These are phyloP conservation scores for Vidua chalybeata DNA, from an alignment of 2,113 vertebrate genomes.

Conservation along the genomic window DNA sequence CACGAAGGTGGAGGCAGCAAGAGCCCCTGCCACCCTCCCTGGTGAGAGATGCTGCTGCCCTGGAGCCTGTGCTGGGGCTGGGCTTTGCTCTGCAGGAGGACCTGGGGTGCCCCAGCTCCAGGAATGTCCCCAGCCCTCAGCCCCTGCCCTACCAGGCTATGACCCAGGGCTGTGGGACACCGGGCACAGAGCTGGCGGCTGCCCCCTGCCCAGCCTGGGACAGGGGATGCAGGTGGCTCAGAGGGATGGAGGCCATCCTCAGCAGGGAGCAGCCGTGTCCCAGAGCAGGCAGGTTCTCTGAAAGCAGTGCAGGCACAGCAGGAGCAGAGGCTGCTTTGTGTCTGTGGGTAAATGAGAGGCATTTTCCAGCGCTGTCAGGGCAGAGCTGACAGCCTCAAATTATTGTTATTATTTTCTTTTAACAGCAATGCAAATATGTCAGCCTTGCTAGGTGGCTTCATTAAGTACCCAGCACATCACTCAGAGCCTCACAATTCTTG, in stretches of 20 bases:
- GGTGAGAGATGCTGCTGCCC: rapidly evolving
- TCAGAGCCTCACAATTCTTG: conserved; percentile 19
- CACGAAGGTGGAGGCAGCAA: not conserved
- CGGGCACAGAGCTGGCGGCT: not conserved
- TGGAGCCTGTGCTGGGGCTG: not conserved
- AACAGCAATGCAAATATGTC: conserved; percentile 27
- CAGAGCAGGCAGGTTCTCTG: not conserved
- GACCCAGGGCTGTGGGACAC: rapidly evolving
- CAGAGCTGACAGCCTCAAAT: conserved; percentile 49
- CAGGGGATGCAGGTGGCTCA: not conserved
- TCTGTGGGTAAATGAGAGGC: not conserved
- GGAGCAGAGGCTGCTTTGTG: conserved; percentile 2
- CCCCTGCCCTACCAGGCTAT: not conserved
- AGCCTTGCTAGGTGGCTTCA: conserved; percentile 36
- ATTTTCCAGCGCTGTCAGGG: not conserved
- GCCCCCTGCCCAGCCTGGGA: not conserved
- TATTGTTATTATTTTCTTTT: conserved; percentile 50
- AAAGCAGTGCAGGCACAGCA: not conserved
- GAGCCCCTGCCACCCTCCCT: not conserved
- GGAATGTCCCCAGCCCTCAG: not conserved
- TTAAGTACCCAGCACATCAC: conserved; percentile 45
- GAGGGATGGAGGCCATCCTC: not conserved
- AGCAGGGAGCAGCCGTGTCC: not conserved
- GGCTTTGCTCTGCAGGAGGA: not conserved
- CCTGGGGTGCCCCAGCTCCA: not conserved